Base-by-base conservation (phyloP, 2,888 invertebrate genomes). In the Cryptus armator region DNA sequence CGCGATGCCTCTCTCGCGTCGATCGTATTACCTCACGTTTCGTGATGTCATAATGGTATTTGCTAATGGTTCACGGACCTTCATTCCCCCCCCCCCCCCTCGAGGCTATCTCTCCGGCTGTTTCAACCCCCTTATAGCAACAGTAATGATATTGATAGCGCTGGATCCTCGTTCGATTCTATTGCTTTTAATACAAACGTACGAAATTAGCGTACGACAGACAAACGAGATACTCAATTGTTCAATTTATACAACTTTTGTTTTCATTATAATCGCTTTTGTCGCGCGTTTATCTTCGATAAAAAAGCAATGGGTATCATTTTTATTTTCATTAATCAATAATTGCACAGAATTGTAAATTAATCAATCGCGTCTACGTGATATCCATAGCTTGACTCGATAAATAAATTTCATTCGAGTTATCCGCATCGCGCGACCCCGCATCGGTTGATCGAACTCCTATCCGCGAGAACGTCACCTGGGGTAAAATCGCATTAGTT, bases 401-500 rank as follows among this genome's bases (percentile, higher is more conserved):
- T 85, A 85, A 86, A 83, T 85, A 85, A 86, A 86, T 85, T 80
- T 43, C 32, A 46, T 68, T 74, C 67, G 78, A 75, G 78, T 82
- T 86, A 84, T 84, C 62, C 78, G 67, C 86, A 51, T 62, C 37
- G 37, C 53, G 67, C 24, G n/a, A 14, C 53, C 48, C 67, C 64
- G 19, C 24, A 7, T 14, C 74, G 75, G 32, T 74, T 62, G 44
- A 51, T 32, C 48, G 67, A 68, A 64, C 76, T 51, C 37, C 77
- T 7, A 72, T 62, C 62, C 29, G 66, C 74, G 79, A 19, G 75
- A 66, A 79, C 79, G 75, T 75, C 79, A 79, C 82, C 79, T 77
- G 64, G 86, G 84, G 90, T 86, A 88, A 90, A 92, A 92, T 92
- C 89, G 89, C 90, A 90, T 92, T 91, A 92, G 90, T 91, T 90